These are phyloP conservation scores for Ctenochaetus hawaiiensis DNA, from an alignment of 2,797 vertebrate species.

Conservation along the genomic window DNA sequence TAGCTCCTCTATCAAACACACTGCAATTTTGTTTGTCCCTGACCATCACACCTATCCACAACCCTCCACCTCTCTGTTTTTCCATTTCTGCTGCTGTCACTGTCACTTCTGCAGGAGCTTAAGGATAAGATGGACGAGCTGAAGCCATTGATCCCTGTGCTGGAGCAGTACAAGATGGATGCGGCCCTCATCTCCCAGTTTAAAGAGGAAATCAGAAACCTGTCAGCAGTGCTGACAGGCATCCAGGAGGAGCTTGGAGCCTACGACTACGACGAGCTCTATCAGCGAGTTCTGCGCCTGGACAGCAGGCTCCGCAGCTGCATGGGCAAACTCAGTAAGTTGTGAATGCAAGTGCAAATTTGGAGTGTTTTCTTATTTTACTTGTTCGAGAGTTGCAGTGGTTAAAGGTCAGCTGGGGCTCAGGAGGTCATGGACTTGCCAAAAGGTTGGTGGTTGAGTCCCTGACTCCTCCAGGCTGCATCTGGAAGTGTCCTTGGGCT, in stretches of 20 bases:
- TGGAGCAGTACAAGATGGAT: conserved; percentile 99
- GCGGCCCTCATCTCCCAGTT: conserved; percentile 95
- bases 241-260: conserved; percentile 98
- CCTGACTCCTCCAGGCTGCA: no score
- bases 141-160: conserved; percentile 94
- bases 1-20: conserved; percentile 15
- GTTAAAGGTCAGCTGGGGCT: no score
- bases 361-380: background rate
- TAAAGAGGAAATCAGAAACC: conserved; percentile 97
- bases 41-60: conserved; percentile 1
- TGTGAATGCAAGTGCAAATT: background rate
- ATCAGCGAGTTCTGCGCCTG: conserved; percentile 93
- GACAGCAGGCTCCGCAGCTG: conserved; percentile 95
- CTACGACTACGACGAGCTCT: conserved; percentile 97
- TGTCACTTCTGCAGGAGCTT: conserved; percentile 88
- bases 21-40: conserved; percentile 9
- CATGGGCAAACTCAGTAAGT: conserved; percentile 99
- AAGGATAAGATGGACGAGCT: conserved; percentile 98
- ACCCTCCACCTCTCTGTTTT: conserved; percentile 24
- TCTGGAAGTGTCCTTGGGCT: no score
- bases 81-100: conserved; percentile 30
- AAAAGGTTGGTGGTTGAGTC: no score
- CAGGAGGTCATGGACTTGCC: no score
- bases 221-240: conserved; percentile 91
- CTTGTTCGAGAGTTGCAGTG: no score